A percentile compares a stretch with the other conserved stretches of the same genome.
phyloP scores from a whole-genome alignment of 2,113 vertebrate species.

The Grus americana region DNA sequence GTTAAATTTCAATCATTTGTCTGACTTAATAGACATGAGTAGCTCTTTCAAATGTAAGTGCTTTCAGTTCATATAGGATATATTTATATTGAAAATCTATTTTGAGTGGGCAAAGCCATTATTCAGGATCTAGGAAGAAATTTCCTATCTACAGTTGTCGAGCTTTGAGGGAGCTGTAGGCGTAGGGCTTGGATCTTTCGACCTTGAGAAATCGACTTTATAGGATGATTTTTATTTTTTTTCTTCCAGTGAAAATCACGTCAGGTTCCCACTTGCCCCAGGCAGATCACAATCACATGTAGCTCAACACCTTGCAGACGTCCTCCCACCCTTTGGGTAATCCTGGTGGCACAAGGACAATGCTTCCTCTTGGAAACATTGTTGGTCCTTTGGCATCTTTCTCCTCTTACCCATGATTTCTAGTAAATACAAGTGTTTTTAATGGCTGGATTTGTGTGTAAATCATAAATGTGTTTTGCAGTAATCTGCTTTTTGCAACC shows the following conservation, averaged over 20 bases:
- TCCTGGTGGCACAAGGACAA: background rate
- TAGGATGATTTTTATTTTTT: background rate
- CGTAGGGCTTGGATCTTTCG: conserved; percentile 5
- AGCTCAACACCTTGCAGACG: background rate
- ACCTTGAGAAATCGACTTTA: rapidly evolving
- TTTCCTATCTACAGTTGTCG: background rate
- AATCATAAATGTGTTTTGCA: background rate
- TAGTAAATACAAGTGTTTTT: background rate
- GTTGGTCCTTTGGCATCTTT: background rate
- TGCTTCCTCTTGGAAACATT: background rate
- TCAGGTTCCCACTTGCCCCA: background rate
- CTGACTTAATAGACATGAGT: conserved; percentile 66
- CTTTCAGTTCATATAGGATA: conserved; percentile 39
- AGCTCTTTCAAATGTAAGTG: conserved; percentile 68
- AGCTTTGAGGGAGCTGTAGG: conserved; percentile 4
- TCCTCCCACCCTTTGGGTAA: background rate
- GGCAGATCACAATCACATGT: background rate
- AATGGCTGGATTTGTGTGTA: background rate
- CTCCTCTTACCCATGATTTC: background rate
- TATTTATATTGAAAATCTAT: conserved; percentile 40
- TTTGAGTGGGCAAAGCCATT: conserved; percentile 25
- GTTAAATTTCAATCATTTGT: conserved; percentile 78
- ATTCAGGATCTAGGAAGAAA: conserved; percentile 8
- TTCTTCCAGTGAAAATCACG: background rate
- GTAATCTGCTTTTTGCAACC: background rate